Percentiles rank a stretch among this genome's conserved stretches.
Conservation (phyloP, 2,888 invertebrate genomes). For the Ganaspis brasiliensis region DNA sequence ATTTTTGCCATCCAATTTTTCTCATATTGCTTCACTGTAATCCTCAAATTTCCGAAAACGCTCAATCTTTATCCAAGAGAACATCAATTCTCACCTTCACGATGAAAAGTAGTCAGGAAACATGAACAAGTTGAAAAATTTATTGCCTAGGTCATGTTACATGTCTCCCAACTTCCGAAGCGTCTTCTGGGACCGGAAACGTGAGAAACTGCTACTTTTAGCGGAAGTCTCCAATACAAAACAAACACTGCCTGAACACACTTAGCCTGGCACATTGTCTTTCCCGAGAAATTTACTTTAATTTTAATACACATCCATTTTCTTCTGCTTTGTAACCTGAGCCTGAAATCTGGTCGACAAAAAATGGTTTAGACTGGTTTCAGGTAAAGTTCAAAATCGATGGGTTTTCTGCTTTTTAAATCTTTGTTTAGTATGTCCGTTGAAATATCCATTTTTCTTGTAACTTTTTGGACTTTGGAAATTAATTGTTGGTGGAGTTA, state of each 20-base stretch:
- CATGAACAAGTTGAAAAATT: background rate
- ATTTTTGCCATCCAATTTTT: background rate
- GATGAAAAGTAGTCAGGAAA: background rate
- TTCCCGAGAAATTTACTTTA: too few relatives aligned
- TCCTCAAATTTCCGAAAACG: background rate
- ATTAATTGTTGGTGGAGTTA: too few relatives aligned
- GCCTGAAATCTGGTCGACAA: too few relatives aligned
- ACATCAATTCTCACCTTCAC: background rate
- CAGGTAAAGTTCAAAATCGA: too few relatives aligned
- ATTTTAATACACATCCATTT: too few relatives aligned
- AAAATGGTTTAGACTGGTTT: too few relatives aligned
- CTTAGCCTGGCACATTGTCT: background rate
- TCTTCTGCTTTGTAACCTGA: too few relatives aligned
- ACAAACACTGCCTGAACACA: slow-evolving; percentile 19
- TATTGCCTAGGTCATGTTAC: slow-evolving; percentile 30
- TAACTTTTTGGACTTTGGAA: too few relatives aligned
- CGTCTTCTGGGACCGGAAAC: slow-evolving; percentile 5
- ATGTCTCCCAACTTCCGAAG: background rate
- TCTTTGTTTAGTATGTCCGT: too few relatives aligned
- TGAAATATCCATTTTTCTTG: too few relatives aligned
- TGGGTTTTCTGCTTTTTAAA: too few relatives aligned
- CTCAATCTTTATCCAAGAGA: background rate
- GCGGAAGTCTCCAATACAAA: slow-evolving; percentile 1
- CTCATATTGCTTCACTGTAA: background rate
- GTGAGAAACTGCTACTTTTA: background rate